Evolutionary conservation across 2,888 invertebrate genomes (phyloP).

Genomic region (Drosophila histrio): DNA sequence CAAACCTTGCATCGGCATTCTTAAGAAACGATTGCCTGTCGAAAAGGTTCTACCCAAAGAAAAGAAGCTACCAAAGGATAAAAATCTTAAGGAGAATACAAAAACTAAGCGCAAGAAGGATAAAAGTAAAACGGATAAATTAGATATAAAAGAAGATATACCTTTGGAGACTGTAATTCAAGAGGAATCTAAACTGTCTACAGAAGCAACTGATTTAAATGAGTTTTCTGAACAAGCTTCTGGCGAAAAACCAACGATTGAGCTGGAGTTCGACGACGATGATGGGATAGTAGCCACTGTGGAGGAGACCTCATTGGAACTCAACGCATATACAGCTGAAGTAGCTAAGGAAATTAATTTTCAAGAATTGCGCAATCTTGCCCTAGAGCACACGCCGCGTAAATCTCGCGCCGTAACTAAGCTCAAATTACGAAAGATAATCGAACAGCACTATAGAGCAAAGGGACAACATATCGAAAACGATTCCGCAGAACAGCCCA

Average conservation of each 20-base stretch:
- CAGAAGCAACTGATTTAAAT: background rate
- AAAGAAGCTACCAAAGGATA: conserved; percentile 9
- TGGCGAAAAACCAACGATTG: background rate
- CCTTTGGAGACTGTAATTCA: background rate
- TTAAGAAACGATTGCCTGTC: conserved; percentile 86
- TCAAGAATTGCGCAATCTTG: conserved; percentile 80
- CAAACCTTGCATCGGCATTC: conserved; percentile 91
- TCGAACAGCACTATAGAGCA: conserved; percentile 81
- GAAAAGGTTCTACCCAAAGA: background rate
- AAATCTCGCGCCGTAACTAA: conserved; percentile 80
- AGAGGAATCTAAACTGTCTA: conserved; percentile 3
- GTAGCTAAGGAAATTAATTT: conserved; percentile 81
- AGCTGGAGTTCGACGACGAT: conserved; percentile 63
- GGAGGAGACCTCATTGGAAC: conserved; percentile 65
- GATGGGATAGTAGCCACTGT: conserved; percentile 72
- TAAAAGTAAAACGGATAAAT: background rate
- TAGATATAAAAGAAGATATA: background rate
- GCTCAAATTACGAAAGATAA: conserved; percentile 80
- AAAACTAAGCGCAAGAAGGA: conserved; percentile 34
- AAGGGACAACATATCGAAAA: conserved; percentile 82
- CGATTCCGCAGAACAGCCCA: conserved; percentile 62
- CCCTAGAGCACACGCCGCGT: conserved; percentile 74
- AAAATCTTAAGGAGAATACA: conserved; percentile 12
- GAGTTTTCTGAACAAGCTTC: background rate
- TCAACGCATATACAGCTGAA: conserved; percentile 21